Conservation (phyloP, 2,797 vertebrate species). For the Rousettus madagascariensis region DNA sequence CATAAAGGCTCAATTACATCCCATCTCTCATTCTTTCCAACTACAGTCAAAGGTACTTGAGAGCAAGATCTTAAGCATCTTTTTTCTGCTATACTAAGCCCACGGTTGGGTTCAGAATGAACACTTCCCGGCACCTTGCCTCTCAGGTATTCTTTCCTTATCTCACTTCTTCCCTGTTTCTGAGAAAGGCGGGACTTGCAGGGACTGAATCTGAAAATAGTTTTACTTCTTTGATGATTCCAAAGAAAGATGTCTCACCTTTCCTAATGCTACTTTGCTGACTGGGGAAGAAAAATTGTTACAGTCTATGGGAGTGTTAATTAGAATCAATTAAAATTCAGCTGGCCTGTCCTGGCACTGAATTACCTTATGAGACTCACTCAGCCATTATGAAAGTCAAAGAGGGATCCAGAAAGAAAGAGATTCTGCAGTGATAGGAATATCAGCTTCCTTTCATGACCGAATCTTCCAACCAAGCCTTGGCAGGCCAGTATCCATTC, state of each 20-base stretch:
- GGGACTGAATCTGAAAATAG: slow-evolving; percentile 61
- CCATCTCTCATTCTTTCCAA: not conserved
- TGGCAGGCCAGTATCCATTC: not conserved
- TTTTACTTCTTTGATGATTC: slow-evolving; percentile 34
- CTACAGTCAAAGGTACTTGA: not conserved
- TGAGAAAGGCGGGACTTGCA: slow-evolving; percentile 67
- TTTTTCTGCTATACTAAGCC: not conserved
- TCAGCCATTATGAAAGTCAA: slow-evolving; percentile 70
- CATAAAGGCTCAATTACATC: not conserved
- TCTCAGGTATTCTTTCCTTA: not conserved
- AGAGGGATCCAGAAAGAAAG: not conserved
- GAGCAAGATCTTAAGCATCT: not conserved
- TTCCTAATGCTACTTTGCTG: slow-evolving; percentile 71
- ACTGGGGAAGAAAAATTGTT: slow-evolving; percentile 68
- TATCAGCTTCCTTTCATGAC: not conserved
- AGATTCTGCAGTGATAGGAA: not conserved
- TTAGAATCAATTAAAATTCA: slow-evolving; percentile 80
- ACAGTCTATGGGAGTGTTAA: slow-evolving; percentile 74
- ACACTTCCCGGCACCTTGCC: not conserved
- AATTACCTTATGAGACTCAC: slow-evolving; percentile 65
- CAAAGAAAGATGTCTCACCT: slow-evolving; percentile 66
- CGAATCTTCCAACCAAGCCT: not conserved
- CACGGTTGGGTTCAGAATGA: not conserved
- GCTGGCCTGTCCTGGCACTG: slow-evolving; percentile 72
- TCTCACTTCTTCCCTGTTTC: slow-evolving; percentile 6